Evolutionary conservation across 2,797 vertebrate species (phyloP).

Genomic region (Sphenodon punctatus): DNA sequence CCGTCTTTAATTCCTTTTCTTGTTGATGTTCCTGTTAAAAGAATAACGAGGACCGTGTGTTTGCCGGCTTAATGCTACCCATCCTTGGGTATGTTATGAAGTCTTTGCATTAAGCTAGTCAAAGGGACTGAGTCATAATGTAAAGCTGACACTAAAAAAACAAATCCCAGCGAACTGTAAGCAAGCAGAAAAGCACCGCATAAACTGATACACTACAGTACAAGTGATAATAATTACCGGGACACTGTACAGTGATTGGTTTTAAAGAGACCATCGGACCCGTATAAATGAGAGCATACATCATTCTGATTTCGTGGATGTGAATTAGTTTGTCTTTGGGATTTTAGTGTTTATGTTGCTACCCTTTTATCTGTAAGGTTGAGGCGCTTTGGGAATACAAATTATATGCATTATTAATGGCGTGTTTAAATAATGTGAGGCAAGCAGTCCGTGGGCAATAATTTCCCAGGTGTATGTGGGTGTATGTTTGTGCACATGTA

Average conservation of each 20-base stretch:
- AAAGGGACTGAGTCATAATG: slow-evolving; percentile 20
- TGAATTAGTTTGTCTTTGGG: slow-evolving; percentile 8
- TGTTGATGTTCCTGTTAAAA: slow-evolving; percentile 67
- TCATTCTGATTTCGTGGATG: not conserved
- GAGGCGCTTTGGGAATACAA: slow-evolving; percentile 29
- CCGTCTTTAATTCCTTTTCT: slow-evolving; percentile 69
- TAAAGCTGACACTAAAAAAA: slow-evolving; percentile 44
- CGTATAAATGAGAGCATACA: not conserved
- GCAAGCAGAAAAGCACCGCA: not conserved
- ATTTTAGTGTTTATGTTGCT: slow-evolving; percentile 39
- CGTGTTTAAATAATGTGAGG: slow-evolving; percentile 37
- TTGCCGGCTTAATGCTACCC: slow-evolving; percentile 30
- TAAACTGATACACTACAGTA: not conserved
- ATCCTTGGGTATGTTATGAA: slow-evolving; percentile 48
- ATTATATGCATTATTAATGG: slow-evolving; percentile 27
- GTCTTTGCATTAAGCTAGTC: slow-evolving; percentile 59
- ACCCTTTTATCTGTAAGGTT: slow-evolving; percentile 16
- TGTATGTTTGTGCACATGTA: not conserved
- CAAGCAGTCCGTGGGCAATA: slow-evolving; percentile 16
- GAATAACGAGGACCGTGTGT: slow-evolving; percentile 59
- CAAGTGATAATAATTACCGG: not conserved
- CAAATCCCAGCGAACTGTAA: slow-evolving; percentile 14
- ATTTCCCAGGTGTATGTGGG: slow-evolving; percentile 35
- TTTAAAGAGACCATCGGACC: not conserved
- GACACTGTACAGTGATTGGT: not conserved